Base-by-base conservation (phyloP, 2,888 invertebrate species). In the Bombylius discolor region DNA sequence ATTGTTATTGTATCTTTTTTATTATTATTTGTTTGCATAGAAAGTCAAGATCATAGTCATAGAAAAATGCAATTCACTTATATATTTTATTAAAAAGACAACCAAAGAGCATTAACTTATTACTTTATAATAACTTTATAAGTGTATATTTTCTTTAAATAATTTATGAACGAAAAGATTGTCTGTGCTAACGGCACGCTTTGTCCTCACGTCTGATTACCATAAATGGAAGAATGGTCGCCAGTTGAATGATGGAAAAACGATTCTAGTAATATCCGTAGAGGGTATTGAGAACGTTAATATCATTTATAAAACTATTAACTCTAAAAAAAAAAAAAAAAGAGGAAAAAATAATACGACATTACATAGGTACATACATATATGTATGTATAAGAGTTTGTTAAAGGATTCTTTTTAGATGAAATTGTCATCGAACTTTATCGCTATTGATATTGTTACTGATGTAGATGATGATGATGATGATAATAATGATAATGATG, bases 151-250 rank as follows among this genome's bases (percentile, higher is more conserved):
- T 57, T 51, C 55, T 53, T 55, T 58, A 50, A 55, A 58, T 54
- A 45, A 54, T 54, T 54, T 54, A 54, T 54, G 54, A 54, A 33
- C 32, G 33, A 33, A 47, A 8, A 34, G 45, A 42, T 42, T 12
- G 49, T 34, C 54, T 58, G 61, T 52, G 61, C 58, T 58, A 60
- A 61, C 62, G 63, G 64, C 64, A 64, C 64, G 62, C 64, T 61
- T 60, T 63, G 61, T 64, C 61, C 61, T 59, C 63, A 59, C 63
- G 61, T 62, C 59, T 51, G 54, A 56, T 57, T 57, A 33, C 63
- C 63, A 62, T 64, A 64, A 63, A 63, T 61, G 62, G 62, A 49
- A 49, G 51, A 59, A 50, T 58, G 60, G 54, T 56, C 55, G 60
- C 55, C 58, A 59, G 58, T 56, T 44, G 53, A 47, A 34, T 45